A percentile compares a stretch with the other conserved stretches of the same genome.
phyloP scores from a whole-genome alignment of 2,888 invertebrate genomes.

The Pogonocherus hispidulus region DNA sequence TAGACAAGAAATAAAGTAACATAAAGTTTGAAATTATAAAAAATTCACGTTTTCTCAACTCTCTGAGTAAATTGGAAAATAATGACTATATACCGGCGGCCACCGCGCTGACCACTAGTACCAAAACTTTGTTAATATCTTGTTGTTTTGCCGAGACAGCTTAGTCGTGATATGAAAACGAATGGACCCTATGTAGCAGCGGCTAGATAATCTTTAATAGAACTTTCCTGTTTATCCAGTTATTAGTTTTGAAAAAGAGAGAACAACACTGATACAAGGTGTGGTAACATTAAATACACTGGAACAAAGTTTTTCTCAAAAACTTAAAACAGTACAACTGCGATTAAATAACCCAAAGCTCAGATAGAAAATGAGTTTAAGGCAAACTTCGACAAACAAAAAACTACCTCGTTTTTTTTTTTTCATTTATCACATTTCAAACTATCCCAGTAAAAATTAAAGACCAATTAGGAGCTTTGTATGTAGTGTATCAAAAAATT shows the following conservation, averaged over 20 bases:
- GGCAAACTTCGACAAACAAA: no score
- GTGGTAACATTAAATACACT: no score
- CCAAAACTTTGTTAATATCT: constrained; percentile 63
- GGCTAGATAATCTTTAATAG: constrained; percentile 45
- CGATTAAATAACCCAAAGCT: no score
- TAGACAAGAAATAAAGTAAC: background rate
- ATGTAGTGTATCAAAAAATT: no score
- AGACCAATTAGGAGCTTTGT: no score
- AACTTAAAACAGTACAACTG: no score
- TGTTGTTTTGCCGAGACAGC: constrained; percentile 57
- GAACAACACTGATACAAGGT: no score
- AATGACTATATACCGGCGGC: constrained; percentile 53
- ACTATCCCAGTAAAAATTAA: no score
- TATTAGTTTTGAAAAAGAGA: constrained; percentile 41
- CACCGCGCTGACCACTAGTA: constrained; percentile 45
- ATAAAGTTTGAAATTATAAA: background rate
- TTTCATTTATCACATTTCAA: no score
- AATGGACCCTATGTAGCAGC: constrained; percentile 46
- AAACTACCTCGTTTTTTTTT: no score
- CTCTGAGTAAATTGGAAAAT: constrained; percentile 46
- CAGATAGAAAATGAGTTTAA: no score
- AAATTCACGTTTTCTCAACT: background rate
- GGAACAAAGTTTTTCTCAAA: no score
- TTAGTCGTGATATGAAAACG: constrained; percentile 59
- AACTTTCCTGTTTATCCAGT: constrained; percentile 46